A percentile compares a stretch with the other conserved stretches of the same genome.
phyloP scores from a whole-genome alignment of 2,888 invertebrate genomes.

The Acleris cristana region DNA sequence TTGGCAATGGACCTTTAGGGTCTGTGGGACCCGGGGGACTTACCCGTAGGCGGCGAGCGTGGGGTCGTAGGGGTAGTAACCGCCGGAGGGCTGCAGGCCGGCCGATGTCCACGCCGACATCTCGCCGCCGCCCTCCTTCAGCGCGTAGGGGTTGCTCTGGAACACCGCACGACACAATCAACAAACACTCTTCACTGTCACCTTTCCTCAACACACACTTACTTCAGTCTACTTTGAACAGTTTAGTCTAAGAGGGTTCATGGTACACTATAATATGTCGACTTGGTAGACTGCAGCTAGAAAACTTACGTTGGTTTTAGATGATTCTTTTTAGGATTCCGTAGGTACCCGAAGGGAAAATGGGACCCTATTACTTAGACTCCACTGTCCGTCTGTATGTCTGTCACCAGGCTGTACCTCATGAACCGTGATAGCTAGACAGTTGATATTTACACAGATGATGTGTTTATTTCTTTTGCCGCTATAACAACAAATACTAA shows the following conservation, averaged over 20 bases:
- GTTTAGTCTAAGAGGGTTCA: conserved; percentile 1
- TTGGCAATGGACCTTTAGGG: conserved; percentile 66
- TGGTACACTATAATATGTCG: background rate
- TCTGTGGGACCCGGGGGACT: conserved; percentile 80
- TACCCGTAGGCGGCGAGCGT: conserved; percentile 96
- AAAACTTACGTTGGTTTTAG: background rate
- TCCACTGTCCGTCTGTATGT: too few relatives aligned
- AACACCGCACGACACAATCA: conserved; percentile 75
- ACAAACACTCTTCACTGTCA: conserved; percentile 44
- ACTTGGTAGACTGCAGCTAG: background rate
- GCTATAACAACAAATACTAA: too few relatives aligned
- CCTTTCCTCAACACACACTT: background rate
- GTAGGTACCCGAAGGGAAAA: too few relatives aligned
- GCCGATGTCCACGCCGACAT: conserved; percentile 97
- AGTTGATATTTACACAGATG: too few relatives aligned
- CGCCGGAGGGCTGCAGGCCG: conserved; percentile 94
- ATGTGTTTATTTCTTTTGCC: too few relatives aligned
- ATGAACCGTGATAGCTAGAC: too few relatives aligned
- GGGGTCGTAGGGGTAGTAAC: conserved; percentile 97
- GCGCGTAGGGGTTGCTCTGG: conserved; percentile 95
- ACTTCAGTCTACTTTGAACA: conserved; percentile 16
- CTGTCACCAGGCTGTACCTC: too few relatives aligned
- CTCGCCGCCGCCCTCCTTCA: conserved; percentile 93
- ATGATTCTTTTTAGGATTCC: too few relatives aligned
- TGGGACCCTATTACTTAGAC: too few relatives aligned